Evolutionary conservation across 2,888 invertebrate genomes (phyloP).

Genomic region (Leucoma salicis): DNA sequence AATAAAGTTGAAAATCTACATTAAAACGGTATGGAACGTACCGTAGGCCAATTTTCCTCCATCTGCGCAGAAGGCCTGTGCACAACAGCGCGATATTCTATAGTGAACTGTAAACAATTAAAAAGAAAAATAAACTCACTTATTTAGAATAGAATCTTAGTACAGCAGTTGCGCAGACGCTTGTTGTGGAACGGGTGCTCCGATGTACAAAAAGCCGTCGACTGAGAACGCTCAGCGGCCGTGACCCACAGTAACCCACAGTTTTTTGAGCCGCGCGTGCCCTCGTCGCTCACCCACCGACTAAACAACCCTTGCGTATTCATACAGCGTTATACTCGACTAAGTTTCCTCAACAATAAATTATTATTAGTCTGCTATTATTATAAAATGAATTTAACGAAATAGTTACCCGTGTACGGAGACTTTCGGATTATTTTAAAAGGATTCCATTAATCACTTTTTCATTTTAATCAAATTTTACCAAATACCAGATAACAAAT

Average conservation of each 20-base stretch:
- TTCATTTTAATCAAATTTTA: conserved; percentile 10
- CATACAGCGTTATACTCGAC: conserved; percentile 54
- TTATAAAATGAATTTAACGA: conserved; percentile 1
- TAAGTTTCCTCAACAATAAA: conserved; percentile 2
- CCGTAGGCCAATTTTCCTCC: no score
- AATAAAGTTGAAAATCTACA: no score
- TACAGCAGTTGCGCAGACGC: conserved; percentile 49
- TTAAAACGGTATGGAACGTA: no score
- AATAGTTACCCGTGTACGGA: neutral
- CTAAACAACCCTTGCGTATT: conserved; percentile 75
- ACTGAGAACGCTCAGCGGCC: conserved; percentile 49
- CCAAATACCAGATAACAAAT: conserved; percentile 19
- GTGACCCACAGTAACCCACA: conserved; percentile 61
- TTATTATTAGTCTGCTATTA: conserved; percentile 10
- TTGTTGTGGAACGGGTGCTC: conserved; percentile 47
- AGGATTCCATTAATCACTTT: neutral
- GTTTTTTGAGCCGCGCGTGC: conserved; percentile 70
- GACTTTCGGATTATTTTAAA: neutral
- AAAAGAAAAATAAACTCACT: conserved; percentile 34
- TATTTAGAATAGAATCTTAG: conserved; percentile 7
- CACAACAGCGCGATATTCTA: no score
- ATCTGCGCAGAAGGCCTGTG: no score
- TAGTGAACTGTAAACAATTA: neutral
- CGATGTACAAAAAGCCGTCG: conserved; percentile 53
- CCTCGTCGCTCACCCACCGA: conserved; percentile 43